Evolutionary conservation across 2,888 invertebrate genomes (phyloP).

Genomic region (Agrochola circellaris): DNA sequence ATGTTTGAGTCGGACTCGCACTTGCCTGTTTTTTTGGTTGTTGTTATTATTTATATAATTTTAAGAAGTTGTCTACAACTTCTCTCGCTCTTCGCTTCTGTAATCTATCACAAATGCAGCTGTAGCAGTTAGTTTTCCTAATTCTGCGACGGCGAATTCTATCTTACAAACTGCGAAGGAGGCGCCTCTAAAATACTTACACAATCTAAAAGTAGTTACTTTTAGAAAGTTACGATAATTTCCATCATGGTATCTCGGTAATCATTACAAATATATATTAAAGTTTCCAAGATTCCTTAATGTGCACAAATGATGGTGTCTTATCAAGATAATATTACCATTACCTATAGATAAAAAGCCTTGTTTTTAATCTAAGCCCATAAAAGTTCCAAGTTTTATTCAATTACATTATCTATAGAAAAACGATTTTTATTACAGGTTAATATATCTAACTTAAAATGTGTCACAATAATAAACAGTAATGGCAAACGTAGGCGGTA

Average conservation of each 20-base stretch:
- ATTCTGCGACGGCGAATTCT: not conserved
- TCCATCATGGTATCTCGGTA: slow-evolving; percentile 41
- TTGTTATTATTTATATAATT: not conserved
- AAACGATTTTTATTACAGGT: slow-evolving; percentile 41
- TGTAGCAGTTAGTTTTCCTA: not conserved
- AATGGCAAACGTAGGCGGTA: slow-evolving; percentile 69
- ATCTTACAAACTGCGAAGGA: not conserved
- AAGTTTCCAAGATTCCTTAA: slow-evolving; percentile 57
- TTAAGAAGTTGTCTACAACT: not conserved
- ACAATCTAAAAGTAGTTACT: slow-evolving; percentile 46
- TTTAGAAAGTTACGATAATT: slow-evolving; percentile 59
- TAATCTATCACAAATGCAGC: too few species aligned
- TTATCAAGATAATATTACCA: slow-evolving; percentile 59
- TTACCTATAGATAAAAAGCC: slow-evolving; percentile 52
- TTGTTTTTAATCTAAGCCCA: slow-evolving; percentile 54
- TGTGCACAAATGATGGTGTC: slow-evolving; percentile 59
- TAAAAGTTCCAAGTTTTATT: slow-evolving; percentile 58
- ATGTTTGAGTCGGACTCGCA: too few species aligned
- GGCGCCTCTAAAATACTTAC: slow-evolving; percentile 11
- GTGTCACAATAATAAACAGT: slow-evolving; percentile 64
- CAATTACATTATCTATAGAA: slow-evolving; percentile 39
- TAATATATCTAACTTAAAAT: slow-evolving; percentile 41
- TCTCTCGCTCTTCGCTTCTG: too few species aligned
- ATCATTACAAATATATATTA: slow-evolving; percentile 54
- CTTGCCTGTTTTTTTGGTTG: too few species aligned